Evolutionary conservation across 2,797 vertebrate genomes (phyloP).

Genomic region (Channallabes apus): DNA sequence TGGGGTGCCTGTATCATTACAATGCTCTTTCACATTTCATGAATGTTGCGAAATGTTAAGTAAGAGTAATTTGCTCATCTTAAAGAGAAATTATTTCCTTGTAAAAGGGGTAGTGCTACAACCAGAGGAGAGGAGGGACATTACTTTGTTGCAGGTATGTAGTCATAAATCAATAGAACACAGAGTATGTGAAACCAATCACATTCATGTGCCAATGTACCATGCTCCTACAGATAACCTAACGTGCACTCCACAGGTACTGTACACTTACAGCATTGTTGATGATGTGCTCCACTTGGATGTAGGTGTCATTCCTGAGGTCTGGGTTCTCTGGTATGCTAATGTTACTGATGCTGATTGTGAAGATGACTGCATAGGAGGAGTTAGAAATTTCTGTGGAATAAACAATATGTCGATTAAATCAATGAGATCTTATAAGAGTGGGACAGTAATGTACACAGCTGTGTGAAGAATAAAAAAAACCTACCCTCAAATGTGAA

Average conservation of each 20-base stretch:
- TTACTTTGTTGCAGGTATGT: no score
- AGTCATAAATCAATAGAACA: no score
- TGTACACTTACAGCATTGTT: slow-evolving; percentile 13
- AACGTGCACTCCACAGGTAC: not conserved
- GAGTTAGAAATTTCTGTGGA: slow-evolving; percentile 31
- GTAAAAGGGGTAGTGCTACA: no score
- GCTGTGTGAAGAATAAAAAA: not conserved
- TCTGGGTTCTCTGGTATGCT: slow-evolving; percentile 10
- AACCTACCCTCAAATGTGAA: slow-evolving; percentile 11
- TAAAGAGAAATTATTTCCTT: no score
- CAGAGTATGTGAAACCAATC: no score
- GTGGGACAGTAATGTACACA: not conserved
- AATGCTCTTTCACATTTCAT: no score
- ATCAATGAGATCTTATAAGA: no score
- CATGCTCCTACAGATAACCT: no score
- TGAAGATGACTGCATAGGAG: slow-evolving; percentile 24
- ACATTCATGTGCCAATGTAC: not conserved
- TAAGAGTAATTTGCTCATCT: no score
- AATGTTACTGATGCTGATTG: slow-evolving; percentile 13
- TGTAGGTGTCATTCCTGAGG: not conserved
- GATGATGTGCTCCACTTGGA: not conserved
- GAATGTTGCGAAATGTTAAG: no score
- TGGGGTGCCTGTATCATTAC: no score
- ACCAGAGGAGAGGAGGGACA: no score
- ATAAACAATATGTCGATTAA: not conserved